Base-by-base conservation (phyloP, 2,113 vertebrate genomes). In the Parus major region DNA sequence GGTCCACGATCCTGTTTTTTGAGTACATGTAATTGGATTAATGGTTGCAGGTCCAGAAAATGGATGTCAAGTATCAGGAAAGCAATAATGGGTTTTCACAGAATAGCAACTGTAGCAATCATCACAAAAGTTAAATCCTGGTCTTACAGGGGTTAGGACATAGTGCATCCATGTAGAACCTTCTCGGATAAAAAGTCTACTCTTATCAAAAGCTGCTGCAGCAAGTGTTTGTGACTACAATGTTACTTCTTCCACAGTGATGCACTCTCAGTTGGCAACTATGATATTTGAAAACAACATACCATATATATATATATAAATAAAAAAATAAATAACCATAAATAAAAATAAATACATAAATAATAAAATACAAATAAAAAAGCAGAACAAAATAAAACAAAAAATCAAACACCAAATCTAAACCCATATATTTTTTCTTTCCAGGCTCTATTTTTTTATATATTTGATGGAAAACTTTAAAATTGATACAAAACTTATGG, bases 251-350 rank as follows among this genome's bases (percentile, higher is more conserved):
- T 65, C 20, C 24, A 56, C 7, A n/a, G 23, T 55, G 10, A 76
- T 53, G 13, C 15, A 24, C 24, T 46, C 2, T 8, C 33, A 73
- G 4, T 35, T 79, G 80, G 55, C 28, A 90, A 55, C 5, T 17
- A 18, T 29, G n/a, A 42, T 27, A 49, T 50, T 42, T 29, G 12
- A 72, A 7, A 35, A 21, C 27, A 64, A 41, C 5, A 39, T 9
- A 61, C 1, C 4, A 33, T 15, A 15, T 9, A 28, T 18, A 35
- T 4, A 36, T 4, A 24, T 4, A 16, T 27, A 35, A 5, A 5
- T 27, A 35, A 5, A 5, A 28, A 56, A 12, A n/a, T n/a, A n/a
- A n/a, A n/a, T n/a, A n/a, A n/a, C n/a, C n/a, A n/a, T n/a, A n/a
- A n/a, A n/a, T n/a, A n/a, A n/a, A n/a, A n/a, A n/a, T n/a, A n/a